phyloP scores from a whole-genome alignment of 2,888 invertebrate genomes.

The Drosophila meridionalis region DNA sequence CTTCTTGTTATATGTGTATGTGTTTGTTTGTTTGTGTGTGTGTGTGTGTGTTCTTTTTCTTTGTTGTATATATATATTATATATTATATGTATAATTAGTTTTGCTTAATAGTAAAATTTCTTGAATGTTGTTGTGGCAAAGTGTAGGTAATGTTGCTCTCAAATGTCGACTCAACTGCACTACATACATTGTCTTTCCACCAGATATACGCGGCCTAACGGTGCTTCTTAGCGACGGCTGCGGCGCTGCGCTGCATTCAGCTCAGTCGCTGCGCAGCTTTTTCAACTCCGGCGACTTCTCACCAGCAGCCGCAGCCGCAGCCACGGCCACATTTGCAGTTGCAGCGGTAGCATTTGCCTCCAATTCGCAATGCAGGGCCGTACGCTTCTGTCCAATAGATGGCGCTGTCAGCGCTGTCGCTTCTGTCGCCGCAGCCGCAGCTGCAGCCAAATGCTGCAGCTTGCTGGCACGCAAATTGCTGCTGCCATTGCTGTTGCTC shows the following conservation, averaged over 20 bases:
- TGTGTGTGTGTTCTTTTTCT: slow-evolving; percentile 11
- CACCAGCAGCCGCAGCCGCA: slow-evolving; percentile 63
- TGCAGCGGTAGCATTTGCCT: slow-evolving; percentile 62
- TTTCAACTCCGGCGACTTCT: slow-evolving; percentile 83
- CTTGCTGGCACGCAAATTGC: slow-evolving; percentile 64
- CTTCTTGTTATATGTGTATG: slow-evolving; percentile 54
- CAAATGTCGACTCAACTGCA: slow-evolving; percentile 68
- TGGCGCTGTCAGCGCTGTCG: slow-evolving; percentile 37
- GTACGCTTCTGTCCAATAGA: slow-evolving; percentile 75
- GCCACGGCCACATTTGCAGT: slow-evolving; percentile 5
- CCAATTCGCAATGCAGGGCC: slow-evolving; percentile 69
- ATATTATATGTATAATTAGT: slow-evolving; percentile 80
- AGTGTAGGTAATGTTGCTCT: slow-evolving; percentile 81
- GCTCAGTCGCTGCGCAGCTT: slow-evolving; percentile 84
- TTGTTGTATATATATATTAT: slow-evolving; percentile 72
- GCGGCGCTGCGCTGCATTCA: slow-evolving; percentile 10
- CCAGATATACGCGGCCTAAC: slow-evolving; percentile 63
- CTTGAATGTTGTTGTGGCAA: slow-evolving; percentile 81
- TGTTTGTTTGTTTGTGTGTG: slow-evolving; percentile 14
- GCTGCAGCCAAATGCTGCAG: slow-evolving; percentile 60
- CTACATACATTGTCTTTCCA: slow-evolving; percentile 80
- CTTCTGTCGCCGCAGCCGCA: slow-evolving; percentile 47
- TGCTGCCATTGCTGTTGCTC: slow-evolving; percentile 70
- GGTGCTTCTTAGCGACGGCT: slow-evolving; percentile 9
- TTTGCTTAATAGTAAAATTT: slow-evolving; percentile 78